Evolutionary conservation across 2,797 vertebrate species (phyloP), one percentile per base, ranked within the genome.

Genomic region (Lepilemur ruficaudatus): DNA sequence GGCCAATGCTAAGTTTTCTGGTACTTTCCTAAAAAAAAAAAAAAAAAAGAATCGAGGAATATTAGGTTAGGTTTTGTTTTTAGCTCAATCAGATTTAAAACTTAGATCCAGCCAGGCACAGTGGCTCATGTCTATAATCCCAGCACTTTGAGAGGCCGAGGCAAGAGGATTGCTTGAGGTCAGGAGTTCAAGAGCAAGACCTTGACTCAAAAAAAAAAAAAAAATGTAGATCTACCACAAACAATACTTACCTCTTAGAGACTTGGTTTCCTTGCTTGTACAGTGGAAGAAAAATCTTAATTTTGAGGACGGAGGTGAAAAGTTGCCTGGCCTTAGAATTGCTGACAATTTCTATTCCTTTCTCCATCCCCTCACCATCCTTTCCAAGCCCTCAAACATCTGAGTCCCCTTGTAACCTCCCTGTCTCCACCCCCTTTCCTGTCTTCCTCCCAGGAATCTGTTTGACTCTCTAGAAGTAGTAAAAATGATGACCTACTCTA

Each of bases 291-390:
- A 91, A 14, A 14, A 32, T 17, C 10, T 82, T 28, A 4, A 35
- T 20, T 41, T 28, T 23, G 59, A 89, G 35, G 30, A n/a, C 1
- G 5, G 38, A 30, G 4, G 1, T 3, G 30, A 10, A 17, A 61
- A 55, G 22, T 9, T 25, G 4, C 25, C 12, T 41, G 83, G 79
- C 35, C n/a, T 23, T 20, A 1, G 7, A 7, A 32, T 12, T 18
- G 18, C 2, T 0, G 7, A 1, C 0, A 0, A 5, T 30, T 57
- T 32, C 6, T 17, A 14, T 7, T 76, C 12, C 35, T 75, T 69
- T 91, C 65, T 57, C 18, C 3, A 1, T 0, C 20, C 48, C 35
- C 61, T 69, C 25, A 4, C 35, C 59, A 46, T 6, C n/a, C 55
- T 48, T 52, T 43, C 69, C 18, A 22, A 61, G 43, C 22, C 76